Percentiles rank a stretch among this genome's conserved stretches.
phyloP scores from a whole-genome alignment of 2,113 vertebrate species.

The Himantopus leucocephalus region DNA sequence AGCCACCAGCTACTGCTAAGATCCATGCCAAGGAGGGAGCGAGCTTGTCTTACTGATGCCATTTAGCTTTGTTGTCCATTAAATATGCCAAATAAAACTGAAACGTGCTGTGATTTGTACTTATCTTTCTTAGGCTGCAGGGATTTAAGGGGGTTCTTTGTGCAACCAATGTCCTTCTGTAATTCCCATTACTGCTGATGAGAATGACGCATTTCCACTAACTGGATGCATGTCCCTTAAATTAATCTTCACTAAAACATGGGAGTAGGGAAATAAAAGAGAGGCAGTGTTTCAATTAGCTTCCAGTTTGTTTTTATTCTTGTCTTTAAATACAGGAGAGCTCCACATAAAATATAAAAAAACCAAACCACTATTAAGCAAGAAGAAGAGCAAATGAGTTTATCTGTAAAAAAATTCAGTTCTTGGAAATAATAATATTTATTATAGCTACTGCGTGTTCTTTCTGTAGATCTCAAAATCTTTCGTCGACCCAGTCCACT shows the following conservation, averaged over 20 bases:
- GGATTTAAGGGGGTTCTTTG: background rate
- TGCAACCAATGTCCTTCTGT: background rate
- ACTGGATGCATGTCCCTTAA: background rate
- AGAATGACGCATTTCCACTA: slow-evolving; percentile 15
- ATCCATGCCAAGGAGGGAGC: background rate
- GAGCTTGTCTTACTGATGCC: background rate
- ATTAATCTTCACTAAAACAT: slow-evolving; percentile 5
- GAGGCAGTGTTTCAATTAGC: background rate
- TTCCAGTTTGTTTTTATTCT: background rate
- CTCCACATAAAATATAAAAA: background rate
- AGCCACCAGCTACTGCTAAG: background rate
- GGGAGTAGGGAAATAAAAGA: background rate
- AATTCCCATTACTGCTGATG: slow-evolving; percentile 20
- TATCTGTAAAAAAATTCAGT: background rate
- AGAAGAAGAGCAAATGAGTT: background rate
- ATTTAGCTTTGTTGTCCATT: background rate
- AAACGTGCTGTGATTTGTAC: background rate
- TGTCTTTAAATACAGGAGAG: background rate
- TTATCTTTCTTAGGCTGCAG: background rate
- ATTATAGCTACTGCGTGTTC: background rate
- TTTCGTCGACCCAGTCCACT: background rate
- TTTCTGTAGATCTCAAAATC: background rate
- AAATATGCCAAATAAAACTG: background rate
- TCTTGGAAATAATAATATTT: background rate
- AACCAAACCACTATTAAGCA: background rate